These are phyloP conservation scores for Oscheius sp. DNA, from an alignment of 2,888 invertebrate genomes.

Conservation along the genomic window DNA sequence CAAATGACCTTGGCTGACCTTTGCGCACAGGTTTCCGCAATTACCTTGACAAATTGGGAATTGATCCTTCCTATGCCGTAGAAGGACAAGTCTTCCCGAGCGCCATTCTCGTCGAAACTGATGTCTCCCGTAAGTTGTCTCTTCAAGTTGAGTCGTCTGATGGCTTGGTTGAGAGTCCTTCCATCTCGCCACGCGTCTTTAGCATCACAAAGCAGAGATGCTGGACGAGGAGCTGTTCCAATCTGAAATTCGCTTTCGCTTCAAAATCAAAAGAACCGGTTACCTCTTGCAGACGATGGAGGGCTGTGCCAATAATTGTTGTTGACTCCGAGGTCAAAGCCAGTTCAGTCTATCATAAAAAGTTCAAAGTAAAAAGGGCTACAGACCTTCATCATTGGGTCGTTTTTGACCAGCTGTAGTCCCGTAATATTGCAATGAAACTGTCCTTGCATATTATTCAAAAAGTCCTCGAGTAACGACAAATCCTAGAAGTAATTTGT, in stretches of 20 bases:
- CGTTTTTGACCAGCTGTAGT: constrained; percentile 63
- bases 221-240: constrained; percentile 49
- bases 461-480: constrained; percentile 64
- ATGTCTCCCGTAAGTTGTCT: constrained; percentile 55
- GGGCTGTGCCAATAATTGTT: constrained; percentile 56
- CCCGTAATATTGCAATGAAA: constrained; percentile 67
- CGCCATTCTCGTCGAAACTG: constrained; percentile 43
- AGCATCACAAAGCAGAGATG: constrained; percentile 61
- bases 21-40: not conserved
- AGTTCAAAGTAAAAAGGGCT: no score
- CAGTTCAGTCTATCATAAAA: constrained; percentile 51
- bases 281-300: constrained; percentile 50
- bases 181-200: constrained; percentile 65
- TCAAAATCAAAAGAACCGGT: constrained; percentile 2
- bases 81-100: constrained; percentile 49
- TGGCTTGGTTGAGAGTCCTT: constrained; percentile 53
- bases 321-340: constrained; percentile 65
- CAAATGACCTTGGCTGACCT: not conserved
- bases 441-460: constrained; percentile 59
- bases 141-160: constrained; percentile 54
- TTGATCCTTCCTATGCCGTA: constrained; percentile 53
- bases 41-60: constrained; percentile 53
- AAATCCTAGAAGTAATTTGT: constrained; percentile 53
- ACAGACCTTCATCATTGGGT: constrained; percentile 68
- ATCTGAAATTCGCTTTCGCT: constrained; percentile 33